phyloP scores from a whole-genome alignment of 2,113 vertebrate species.

The Rhegmatorhina hoffmannsi region DNA sequence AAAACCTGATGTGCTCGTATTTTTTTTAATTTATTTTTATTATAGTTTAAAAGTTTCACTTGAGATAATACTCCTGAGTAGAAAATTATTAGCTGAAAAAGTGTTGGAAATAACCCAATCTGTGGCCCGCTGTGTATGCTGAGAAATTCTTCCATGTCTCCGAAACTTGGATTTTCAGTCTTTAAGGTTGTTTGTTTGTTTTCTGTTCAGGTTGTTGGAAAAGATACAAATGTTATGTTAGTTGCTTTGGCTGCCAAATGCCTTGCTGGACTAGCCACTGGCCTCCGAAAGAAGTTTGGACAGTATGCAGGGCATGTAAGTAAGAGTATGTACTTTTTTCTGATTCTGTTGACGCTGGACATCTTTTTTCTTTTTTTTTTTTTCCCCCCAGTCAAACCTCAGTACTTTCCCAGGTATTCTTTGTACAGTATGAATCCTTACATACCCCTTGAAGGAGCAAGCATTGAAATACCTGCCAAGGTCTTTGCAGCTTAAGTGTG shows the following conservation, averaged over 20 bases:
- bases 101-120: not conserved
- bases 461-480: not conserved
- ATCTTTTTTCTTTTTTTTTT: not conserved
- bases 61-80: not conserved
- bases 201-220: slow-evolving; percentile 88
- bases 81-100: not conserved
- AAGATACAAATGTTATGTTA: slow-evolving; percentile 97
- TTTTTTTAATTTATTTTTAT: not conserved
- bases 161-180: not conserved
- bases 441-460: not conserved
- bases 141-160: not conserved
- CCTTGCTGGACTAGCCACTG: slow-evolving; percentile 87
- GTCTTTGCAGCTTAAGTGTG: not conserved
- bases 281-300: slow-evolving; percentile 97
- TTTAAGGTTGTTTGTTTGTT: not conserved
- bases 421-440: not conserved
- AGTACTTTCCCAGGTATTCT: not conserved
- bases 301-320: slow-evolving; percentile 93
- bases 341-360: not conserved
- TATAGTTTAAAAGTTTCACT: not conserved
- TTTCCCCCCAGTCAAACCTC: not conserved
- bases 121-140: not conserved
- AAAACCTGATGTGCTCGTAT: not conserved
- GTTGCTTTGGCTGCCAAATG: slow-evolving; percentile 96
- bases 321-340: slow-evolving; percentile 23